phyloP scores from a whole-genome alignment of 2,888 invertebrate genomes.

The Trichopria drosophilae region DNA sequence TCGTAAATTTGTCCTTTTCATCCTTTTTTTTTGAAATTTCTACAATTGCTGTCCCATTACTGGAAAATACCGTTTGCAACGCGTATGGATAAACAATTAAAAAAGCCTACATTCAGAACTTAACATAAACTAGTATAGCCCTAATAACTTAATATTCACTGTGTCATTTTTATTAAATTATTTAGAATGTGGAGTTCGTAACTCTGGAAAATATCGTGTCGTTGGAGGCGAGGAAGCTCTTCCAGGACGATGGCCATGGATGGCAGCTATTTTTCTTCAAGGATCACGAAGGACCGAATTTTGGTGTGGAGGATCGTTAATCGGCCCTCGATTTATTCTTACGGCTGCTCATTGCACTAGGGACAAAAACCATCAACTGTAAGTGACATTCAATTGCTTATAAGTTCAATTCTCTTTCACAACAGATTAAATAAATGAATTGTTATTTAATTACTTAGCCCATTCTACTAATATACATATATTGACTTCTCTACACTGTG shows the following conservation, averaged over 20 bases:
- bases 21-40: no score
- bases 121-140: conserved; percentile 7
- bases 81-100: no score
- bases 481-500: no score
- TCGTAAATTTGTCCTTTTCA: no score
- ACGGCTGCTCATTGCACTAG: conserved; percentile 94
- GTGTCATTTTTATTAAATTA: no score
- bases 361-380: conserved; percentile 87
- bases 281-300: conserved; percentile 83
- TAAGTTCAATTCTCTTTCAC: background rate
- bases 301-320: conserved; percentile 91
- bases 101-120: conserved; percentile 3
- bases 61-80: background rate
- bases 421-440: background rate
- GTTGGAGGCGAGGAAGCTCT: conserved; percentile 86
- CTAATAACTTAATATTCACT: no score
- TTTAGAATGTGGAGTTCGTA: conserved; percentile 80
- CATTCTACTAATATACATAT: no score
- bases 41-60: no score
- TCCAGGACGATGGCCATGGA: conserved; percentile 93
- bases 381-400: conserved; percentile 54
- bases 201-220: conserved; percentile 81
- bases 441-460: background rate
- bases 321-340: conserved; percentile 77
- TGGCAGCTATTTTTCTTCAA: conserved; percentile 91